A percentile compares a stretch with the other conserved stretches of the same genome.
Evolutionary conservation across 2,888 invertebrate species (phyloP).

Genomic region (Caenorhabditis becei): DNA sequence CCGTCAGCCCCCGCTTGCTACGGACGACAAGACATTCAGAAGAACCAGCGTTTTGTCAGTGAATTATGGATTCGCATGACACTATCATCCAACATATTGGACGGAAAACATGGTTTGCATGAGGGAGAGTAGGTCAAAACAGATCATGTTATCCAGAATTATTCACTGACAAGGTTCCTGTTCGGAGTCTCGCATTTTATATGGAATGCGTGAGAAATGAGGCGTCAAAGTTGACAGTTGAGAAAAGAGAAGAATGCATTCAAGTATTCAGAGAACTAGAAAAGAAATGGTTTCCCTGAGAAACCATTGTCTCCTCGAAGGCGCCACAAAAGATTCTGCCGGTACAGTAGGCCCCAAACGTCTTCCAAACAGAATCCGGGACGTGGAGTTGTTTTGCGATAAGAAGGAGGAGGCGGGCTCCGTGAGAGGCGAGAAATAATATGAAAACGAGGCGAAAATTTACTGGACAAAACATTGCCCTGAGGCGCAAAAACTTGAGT

Average conservation of each 20-base stretch:
- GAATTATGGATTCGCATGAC: not conserved
- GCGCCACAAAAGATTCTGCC: not conserved
- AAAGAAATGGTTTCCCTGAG: conserved; percentile 5
- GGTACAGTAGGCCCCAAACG: conserved; percentile 27
- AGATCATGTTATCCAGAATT: conserved; percentile 13
- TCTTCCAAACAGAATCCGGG: conserved; percentile 4
- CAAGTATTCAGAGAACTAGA: not conserved
- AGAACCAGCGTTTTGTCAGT: conserved; percentile 3
- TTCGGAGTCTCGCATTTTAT: not conserved
- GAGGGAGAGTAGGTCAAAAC: conserved; percentile 18
- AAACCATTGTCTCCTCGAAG: conserved; percentile 5
- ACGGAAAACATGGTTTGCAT: conserved; percentile 38
- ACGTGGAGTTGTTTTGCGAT: conserved; percentile 27
- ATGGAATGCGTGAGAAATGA: not conserved
- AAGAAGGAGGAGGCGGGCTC: not conserved
- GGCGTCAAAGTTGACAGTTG: too few species aligned
- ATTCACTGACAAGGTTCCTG: not conserved
- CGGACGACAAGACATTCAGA: not conserved
- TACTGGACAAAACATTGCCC: conserved; percentile 54
- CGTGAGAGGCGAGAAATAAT: conserved; percentile 42
- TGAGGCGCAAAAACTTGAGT: conserved; percentile 55
- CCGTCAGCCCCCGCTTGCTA: conserved; percentile 10
- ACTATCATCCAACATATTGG: conserved; percentile 23
- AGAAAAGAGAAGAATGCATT: not conserved
- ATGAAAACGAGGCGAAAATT: conserved; percentile 58